Evolutionary conservation across 2,888 invertebrate genomes (phyloP).

Genomic region (Zonitis immaculata): DNA sequence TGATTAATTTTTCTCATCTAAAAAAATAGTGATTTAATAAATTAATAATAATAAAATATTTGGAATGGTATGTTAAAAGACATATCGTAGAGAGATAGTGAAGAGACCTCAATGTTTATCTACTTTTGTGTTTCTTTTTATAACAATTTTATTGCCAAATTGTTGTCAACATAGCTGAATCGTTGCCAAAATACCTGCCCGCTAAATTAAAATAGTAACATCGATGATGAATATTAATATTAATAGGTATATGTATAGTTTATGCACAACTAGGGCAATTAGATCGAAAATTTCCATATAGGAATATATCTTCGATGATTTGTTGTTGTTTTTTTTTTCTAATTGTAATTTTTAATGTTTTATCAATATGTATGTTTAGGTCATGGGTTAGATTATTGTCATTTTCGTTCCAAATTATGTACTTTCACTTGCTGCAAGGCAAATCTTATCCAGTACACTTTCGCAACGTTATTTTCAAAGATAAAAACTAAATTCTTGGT

Average conservation of each 20-base stretch:
- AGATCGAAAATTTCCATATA: conserved; percentile 1
- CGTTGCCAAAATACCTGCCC: not conserved
- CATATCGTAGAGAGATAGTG: not conserved
- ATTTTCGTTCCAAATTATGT: not conserved
- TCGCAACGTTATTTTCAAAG: not conserved
- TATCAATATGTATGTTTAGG: not conserved
- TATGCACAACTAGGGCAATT: not conserved
- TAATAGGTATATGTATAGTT: not conserved
- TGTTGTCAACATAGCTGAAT: not conserved
- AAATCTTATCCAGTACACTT: too few species aligned
- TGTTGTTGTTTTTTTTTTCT: not conserved
- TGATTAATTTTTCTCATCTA: too few species aligned
- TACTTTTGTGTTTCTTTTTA: not conserved
- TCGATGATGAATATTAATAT: not conserved
- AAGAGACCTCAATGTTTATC: not conserved
- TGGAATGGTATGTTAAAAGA: not conserved
- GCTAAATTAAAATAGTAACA: not conserved
- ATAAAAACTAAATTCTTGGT: too few species aligned
- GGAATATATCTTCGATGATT: not conserved
- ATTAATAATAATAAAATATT: not conserved
- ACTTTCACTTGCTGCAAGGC: not conserved
- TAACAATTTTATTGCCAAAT: not conserved
- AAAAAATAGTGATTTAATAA: too few species aligned
- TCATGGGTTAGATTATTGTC: not conserved
- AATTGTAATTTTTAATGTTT: too few species aligned